phyloP scores from a whole-genome alignment of 2,888 invertebrate genomes.

The Nemotelus pantherinus region DNA sequence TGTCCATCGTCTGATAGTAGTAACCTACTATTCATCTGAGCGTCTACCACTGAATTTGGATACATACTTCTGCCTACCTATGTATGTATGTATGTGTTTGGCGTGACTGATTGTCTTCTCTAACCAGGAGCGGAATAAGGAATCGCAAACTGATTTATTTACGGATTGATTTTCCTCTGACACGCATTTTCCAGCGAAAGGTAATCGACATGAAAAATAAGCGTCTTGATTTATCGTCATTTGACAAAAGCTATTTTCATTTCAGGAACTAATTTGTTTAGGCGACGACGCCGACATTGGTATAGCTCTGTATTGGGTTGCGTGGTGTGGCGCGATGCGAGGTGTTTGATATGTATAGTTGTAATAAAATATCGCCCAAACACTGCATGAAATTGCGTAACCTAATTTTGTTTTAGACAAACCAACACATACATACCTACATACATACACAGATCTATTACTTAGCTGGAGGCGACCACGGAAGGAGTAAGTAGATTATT shows the following conservation, averaged over 20 bases:
- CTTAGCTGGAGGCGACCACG: too few species aligned
- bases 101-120: too few species aligned
- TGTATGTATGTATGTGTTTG: too few species aligned
- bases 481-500: too few species aligned
- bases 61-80: too few species aligned
- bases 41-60: too few species aligned
- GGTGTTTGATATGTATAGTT: neutral
- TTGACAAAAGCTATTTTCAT: constrained; percentile 38
- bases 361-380: constrained; percentile 26
- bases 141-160: constrained; percentile 12
- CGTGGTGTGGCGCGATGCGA: neutral
- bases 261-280: constrained; percentile 39
- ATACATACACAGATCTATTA: too few species aligned
- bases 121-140: neutral
- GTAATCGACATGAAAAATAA: constrained; percentile 34
- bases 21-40: too few species aligned
- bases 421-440: neutral
- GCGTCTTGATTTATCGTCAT: constrained; percentile 33
- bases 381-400: constrained; percentile 20
- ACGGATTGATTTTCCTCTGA: constrained; percentile 31
- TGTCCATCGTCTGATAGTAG: too few species aligned
- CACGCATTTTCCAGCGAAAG: constrained; percentile 24
- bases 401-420: constrained; percentile 30
- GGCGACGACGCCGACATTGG: constrained; percentile 13
- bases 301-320: neutral